Evolutionary conservation across 2,113 vertebrate genomes (phyloP).

Genomic region (Dromaius novaehollandiae): DNA sequence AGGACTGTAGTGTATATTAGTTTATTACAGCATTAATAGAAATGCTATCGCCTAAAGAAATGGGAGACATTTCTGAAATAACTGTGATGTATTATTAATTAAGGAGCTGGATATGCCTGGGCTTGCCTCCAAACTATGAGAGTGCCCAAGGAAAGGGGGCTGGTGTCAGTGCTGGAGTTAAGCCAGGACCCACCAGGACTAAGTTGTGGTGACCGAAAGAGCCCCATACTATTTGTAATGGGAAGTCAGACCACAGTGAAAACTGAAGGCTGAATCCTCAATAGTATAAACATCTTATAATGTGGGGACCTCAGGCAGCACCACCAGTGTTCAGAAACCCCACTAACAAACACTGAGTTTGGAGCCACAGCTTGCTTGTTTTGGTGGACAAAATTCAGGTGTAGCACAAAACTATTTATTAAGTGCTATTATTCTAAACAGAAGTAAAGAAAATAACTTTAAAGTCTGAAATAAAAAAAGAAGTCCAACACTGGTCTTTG

Average conservation of each 20-base stretch:
- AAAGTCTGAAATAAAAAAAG: background rate
- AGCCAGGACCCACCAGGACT: background rate
- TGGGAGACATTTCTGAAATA: slow-evolving; percentile 22
- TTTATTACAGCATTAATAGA: slow-evolving; percentile 8
- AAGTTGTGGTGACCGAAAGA: background rate
- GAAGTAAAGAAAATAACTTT: background rate
- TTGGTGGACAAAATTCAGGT: background rate
- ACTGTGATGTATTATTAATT: slow-evolving; percentile 43
- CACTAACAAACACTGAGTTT: background rate
- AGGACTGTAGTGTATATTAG: background rate
- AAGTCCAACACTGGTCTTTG: background rate
- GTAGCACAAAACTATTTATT: background rate
- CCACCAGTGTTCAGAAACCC: rapidly evolving
- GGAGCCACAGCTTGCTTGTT: background rate
- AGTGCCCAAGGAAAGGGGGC: background rate
- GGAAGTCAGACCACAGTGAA: background rate
- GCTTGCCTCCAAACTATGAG: slow-evolving; percentile 1
- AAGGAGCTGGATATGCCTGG: background rate
- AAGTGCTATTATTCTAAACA: background rate
- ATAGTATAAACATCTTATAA: background rate
- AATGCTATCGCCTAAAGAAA: background rate
- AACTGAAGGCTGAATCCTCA: background rate
- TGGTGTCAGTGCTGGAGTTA: background rate
- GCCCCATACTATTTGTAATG: background rate
- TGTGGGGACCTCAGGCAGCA: background rate